These are phyloP conservation scores for Morpho achilles DNA, from an alignment of 2,888 invertebrate genomes.

Conservation along the genomic window DNA sequence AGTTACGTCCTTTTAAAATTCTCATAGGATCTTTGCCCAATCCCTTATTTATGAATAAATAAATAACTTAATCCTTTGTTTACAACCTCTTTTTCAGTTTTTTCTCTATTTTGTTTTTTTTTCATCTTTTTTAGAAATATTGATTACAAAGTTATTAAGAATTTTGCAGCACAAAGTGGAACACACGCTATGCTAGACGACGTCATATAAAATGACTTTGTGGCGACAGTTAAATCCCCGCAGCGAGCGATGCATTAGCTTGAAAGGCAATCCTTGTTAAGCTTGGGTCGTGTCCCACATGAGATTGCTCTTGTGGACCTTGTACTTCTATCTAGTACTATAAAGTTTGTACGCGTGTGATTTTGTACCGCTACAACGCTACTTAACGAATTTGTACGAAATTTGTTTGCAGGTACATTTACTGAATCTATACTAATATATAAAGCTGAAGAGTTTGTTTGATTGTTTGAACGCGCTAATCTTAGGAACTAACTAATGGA, in stretches of 20 bases:
- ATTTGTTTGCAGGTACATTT: no score
- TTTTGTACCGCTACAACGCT: no score
- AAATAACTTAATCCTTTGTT: no score
- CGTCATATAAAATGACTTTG: slow-evolving; percentile 1
- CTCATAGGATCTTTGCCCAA: no score
- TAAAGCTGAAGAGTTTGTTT: not conserved
- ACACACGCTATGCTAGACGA: not conserved
- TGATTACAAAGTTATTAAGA: not conserved
- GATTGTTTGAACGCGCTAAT: not conserved
- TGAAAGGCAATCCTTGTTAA: slow-evolving; percentile 14
- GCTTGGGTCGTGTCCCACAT: slow-evolving; percentile 2
- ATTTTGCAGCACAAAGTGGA: not conserved
- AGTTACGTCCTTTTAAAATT: no score
- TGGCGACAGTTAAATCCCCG: slow-evolving; percentile 2
- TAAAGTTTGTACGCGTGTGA: no score
- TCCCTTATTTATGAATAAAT: no score
- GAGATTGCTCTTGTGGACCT: slow-evolving; percentile 5
- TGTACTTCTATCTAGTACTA: no score
- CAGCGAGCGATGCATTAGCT: slow-evolving; percentile 12
- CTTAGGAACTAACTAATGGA: not conserved
- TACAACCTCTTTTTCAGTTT: no score
- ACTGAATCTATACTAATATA: not conserved
- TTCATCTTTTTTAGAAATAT: no score
- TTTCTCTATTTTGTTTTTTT: no score
- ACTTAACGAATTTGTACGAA: no score